These are phyloP conservation scores for Phalacrocorax carbo DNA, from an alignment of 2,113 vertebrate species.

Conservation along the genomic window DNA sequence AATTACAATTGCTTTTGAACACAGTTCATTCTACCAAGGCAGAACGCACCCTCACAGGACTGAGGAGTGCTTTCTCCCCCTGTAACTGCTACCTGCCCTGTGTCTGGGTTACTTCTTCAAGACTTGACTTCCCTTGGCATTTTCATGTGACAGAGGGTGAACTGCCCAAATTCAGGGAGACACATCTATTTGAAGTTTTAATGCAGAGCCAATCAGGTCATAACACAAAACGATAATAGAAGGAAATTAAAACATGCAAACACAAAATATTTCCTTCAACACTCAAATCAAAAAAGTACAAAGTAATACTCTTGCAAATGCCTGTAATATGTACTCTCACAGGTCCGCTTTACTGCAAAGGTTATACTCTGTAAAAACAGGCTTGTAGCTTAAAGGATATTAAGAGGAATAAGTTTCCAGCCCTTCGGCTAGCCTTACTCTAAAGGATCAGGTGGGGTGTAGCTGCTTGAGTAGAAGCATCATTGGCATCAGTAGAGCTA, in stretches of 20 bases:
- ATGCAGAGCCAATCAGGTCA: background rate
- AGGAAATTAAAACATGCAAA: background rate
- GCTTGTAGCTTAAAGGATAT: background rate
- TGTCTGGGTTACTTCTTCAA: background rate
- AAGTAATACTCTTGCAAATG: background rate
- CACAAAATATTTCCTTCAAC: background rate
- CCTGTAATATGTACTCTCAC: background rate
- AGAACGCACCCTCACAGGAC: background rate
- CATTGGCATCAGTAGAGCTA: background rate
- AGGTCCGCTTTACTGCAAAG: background rate
- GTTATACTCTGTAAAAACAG: background rate
- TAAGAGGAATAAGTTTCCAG: background rate
- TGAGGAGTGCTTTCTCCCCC: background rate
- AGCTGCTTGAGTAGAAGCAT: background rate
- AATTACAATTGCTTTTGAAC: rapidly evolving
- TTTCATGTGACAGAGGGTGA: background rate
- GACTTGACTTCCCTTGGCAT: background rate
- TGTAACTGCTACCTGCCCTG: background rate
- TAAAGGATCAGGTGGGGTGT: background rate
- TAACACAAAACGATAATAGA: background rate
- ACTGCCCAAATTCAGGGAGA: background rate
- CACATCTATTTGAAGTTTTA: background rate
- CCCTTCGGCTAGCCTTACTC: background rate
- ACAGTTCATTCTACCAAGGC: background rate
- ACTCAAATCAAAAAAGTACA: background rate